phyloP scores from a whole-genome alignment of 2,888 invertebrate species.

The Watsonalla cultraria region DNA sequence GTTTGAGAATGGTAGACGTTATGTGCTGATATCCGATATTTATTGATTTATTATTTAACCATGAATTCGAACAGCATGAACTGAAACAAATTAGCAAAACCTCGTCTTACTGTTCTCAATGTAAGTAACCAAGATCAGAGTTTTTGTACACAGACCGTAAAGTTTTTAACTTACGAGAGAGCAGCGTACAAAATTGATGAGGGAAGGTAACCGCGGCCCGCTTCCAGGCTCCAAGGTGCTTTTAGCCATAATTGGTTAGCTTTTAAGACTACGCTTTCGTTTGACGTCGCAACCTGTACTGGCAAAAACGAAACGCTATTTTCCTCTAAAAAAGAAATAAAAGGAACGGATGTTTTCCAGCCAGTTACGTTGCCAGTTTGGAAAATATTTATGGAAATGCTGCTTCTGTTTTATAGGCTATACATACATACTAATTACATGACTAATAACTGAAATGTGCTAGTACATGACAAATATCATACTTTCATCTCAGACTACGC shows the following conservation, averaged over 20 bases:
- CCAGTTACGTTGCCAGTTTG: constrained; percentile 9
- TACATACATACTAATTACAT: no score
- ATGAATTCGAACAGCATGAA: no score
- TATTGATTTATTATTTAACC: no score
- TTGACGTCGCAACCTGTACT: constrained; percentile 56
- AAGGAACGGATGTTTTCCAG: constrained; percentile 28
- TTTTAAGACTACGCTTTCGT: constrained; percentile 76
- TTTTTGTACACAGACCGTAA: constrained; percentile 32
- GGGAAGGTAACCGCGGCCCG: constrained; percentile 59
- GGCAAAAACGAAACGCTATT: constrained; percentile 36
- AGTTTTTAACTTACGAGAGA: constrained; percentile 59
- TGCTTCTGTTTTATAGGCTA: neutral
- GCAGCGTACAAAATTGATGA: constrained; percentile 76
- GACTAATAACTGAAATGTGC: no score
- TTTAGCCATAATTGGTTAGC: constrained; percentile 78
- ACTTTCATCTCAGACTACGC: no score
- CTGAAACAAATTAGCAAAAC: no score
- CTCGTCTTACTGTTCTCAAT: constrained; percentile 17
- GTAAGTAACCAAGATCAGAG: constrained; percentile 11
- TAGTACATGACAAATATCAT: no score
- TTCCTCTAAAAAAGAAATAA: constrained; percentile 35
- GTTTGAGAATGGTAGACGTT: no score
- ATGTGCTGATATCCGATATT: no score
- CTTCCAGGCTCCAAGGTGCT: constrained; percentile 71
- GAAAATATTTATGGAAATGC: neutral